Base-by-base conservation (phyloP, 2,888 invertebrate genomes). In the Chaitophorus viminalis region DNA sequence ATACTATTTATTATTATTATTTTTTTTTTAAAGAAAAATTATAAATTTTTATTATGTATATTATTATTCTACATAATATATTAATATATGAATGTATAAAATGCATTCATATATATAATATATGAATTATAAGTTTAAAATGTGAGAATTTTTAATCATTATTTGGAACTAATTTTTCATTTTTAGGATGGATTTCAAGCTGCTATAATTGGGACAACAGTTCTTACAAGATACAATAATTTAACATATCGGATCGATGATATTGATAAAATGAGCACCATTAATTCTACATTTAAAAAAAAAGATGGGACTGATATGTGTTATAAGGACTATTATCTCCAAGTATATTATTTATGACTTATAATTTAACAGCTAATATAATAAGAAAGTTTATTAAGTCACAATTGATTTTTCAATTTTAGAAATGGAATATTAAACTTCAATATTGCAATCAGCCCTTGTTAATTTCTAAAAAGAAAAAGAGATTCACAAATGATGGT, bases 151-250 rank as follows among this genome's bases (percentile, higher is more conserved):
- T n/a, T n/a, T n/a, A n/a, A n/a, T n/a, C n/a, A n/a, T n/a, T 33
- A 33, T 31, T 33, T 72, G 2, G 33, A 33, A 33, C 6, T 75
- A 68, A 6, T 9, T 74, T 70, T 31, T 46, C 33, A 29, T 88
- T 90, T 90, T 39, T 89, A 90, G 90, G 29, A 25, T 14, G 18
- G 88, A 0, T 90, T 90, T 77, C 74, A 89, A 36, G 76, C 88
- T 77, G 89, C 90, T 83, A 90, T 92, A 74, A 89, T 91, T 90
- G 94, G 94, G 0, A 91, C 92, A 81, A 93, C 94, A 31, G 95
- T 96, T 0, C 91, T 96, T 90, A 96, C 96, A 0, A 94, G 94
- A 76, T 96, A 96, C 90, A 96, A 96, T 89, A 95, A 95, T 89
- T 93, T 93, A 82, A 95, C 95, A 0, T 95, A 95, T 90, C 92